phyloP scores from a whole-genome alignment of 1,140 invertebrate genomes.

The Maconellicoccus hirsutus region DNA sequence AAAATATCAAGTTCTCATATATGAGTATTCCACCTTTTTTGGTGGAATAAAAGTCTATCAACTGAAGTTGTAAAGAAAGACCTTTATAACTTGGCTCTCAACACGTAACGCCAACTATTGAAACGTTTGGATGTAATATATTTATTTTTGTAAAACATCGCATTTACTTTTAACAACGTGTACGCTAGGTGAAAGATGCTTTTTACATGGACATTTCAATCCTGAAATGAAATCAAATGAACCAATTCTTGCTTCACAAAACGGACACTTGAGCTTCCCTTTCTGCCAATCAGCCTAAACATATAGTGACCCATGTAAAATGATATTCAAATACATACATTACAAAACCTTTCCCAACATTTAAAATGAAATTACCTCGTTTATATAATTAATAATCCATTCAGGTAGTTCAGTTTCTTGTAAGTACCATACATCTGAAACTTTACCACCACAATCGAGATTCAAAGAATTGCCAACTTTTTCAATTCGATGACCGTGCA shows the following conservation, averaged over 20 bases:
- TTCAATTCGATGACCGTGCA: not conserved
- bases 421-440: conserved; percentile 28
- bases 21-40: no score
- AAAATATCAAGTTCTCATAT: no score
- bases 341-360: no score
- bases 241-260: conserved; percentile 44
- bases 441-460: conserved; percentile 23
- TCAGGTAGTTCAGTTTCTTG: conserved; percentile 27
- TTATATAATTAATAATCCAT: conserved; percentile 28
- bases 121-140: no score
- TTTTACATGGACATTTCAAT: conserved; percentile 43
- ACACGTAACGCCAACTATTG: no score
- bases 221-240: conserved; percentile 50
- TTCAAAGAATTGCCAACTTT: not conserved
- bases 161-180: conserved; percentile 44
- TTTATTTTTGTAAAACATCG: conserved; percentile 32
- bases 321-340: no score
- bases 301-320: conserved; percentile 18
- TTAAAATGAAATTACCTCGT: conserved; percentile 27
- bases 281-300: conserved; percentile 42
- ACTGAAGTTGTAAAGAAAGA: no score
- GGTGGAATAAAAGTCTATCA: no score
- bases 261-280: conserved; percentile 48
- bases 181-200: conserved; percentile 40
- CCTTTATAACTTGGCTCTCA: no score